phyloP scores from a whole-genome alignment of 2,888 invertebrate genomes.

The Heliconius ethilla region DNA sequence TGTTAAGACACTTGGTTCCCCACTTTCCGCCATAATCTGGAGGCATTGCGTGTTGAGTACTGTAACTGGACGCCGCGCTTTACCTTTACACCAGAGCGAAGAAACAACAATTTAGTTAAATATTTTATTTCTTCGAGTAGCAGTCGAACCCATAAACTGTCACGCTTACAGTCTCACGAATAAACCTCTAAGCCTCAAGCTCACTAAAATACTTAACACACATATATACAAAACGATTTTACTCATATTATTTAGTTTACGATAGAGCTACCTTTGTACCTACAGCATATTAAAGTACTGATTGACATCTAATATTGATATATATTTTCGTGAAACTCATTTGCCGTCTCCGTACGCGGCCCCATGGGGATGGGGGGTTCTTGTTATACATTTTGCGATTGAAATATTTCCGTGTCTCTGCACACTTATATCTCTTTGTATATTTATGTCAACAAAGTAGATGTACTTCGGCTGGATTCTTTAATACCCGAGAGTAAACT shows the following conservation, averaged over 20 bases:
- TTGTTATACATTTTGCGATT: slow-evolving; percentile 23
- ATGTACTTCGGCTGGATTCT: slow-evolving; percentile 4
- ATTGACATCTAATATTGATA: slow-evolving; percentile 17
- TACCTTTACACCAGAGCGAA: too few species aligned
- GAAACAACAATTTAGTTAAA: too few species aligned
- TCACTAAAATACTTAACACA: neutral
- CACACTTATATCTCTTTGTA: slow-evolving; percentile 23
- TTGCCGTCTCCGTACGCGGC: slow-evolving; percentile 9
- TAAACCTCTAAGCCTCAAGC: too few species aligned
- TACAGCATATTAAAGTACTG: neutral
- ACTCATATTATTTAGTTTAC: neutral
- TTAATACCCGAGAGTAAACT: slow-evolving; percentile 2
- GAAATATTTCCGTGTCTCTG: slow-evolving; percentile 30
- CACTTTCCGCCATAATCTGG: neutral
- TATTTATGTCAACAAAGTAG: slow-evolving; percentile 29
- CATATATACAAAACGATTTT: neutral
- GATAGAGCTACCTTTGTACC: neutral
- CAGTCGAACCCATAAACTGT: neutral
- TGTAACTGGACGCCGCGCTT: too few species aligned
- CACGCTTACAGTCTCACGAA: neutral
- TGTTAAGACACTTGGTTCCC: neutral
- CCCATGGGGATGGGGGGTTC: slow-evolving; percentile 8
- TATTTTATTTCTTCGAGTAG: neutral
- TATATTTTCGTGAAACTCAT: slow-evolving; percentile 7
- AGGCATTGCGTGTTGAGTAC: too few species aligned